Percentiles rank a stretch among this genome's conserved stretches.
Conservation (phyloP, 2,113 vertebrate species). For the Poecilia latipinna region DNA sequence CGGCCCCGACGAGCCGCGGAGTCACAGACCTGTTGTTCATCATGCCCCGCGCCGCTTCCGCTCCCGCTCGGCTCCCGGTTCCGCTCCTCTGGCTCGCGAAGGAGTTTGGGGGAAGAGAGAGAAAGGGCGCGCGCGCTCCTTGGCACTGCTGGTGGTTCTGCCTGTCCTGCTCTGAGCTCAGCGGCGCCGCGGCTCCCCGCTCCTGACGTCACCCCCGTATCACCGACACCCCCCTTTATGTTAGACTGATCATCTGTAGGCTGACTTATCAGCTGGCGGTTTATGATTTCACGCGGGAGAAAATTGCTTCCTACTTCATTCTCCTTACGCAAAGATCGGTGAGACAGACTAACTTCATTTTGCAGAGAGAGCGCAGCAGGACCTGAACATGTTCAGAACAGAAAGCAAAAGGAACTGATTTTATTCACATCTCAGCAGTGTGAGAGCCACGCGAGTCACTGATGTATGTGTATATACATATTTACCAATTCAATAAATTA, state of each 20-base stretch:
- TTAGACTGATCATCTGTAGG: background rate
- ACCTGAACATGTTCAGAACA: background rate
- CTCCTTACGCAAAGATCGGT: background rate
- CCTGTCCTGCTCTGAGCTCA: constrained; percentile 26
- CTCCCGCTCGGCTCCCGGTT: background rate
- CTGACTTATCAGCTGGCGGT: background rate
- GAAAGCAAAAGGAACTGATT: background rate
- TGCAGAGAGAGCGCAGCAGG: background rate
- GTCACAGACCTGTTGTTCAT: constrained; percentile 73
- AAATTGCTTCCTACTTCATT: background rate
- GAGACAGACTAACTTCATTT: constrained; percentile 10
- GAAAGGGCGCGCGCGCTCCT: background rate
- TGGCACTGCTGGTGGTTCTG: constrained; percentile 37
- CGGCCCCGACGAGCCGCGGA: constrained; percentile 31
- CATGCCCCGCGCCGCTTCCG: constrained; percentile 2
- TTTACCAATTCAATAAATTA: too few species aligned
- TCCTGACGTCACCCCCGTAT: constrained; percentile 75
- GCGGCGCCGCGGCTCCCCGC: constrained; percentile 36
- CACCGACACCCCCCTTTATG: background rate
- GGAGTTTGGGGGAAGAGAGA: constrained; percentile 41
- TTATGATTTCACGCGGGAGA: background rate
- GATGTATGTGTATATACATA: too few species aligned
- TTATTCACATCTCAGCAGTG: too few species aligned
- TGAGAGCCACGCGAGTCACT: too few species aligned
- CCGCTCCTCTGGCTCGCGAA: background rate